Percentiles rank a stretch among this genome's conserved stretches.
These are phyloP conservation scores for Luehdorfia chinensis DNA, from an alignment of 1,140 invertebrate species.

Conservation along the genomic window DNA sequence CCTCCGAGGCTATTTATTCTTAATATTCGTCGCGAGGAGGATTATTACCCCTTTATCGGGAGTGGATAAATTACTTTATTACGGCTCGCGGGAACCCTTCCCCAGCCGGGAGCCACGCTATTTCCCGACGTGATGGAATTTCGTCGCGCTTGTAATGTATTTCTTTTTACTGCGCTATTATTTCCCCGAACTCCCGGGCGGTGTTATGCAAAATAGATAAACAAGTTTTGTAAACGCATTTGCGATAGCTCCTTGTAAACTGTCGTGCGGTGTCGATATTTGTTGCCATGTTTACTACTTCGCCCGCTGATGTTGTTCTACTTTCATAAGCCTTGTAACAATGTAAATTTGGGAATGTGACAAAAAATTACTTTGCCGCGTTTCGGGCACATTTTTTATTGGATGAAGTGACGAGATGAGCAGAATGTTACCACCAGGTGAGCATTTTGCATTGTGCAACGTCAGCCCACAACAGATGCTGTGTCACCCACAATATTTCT, in stretches of 20 bases:
- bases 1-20: neutral
- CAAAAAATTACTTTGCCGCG: too few relatives aligned
- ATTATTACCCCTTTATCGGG: conserved; percentile 12
- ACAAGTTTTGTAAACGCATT: conserved; percentile 15
- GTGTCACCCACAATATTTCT: too few relatives aligned
- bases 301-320: too few relatives aligned
- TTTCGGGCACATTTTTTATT: too few relatives aligned
- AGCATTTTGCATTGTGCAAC: too few relatives aligned
- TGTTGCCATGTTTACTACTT: too few relatives aligned
- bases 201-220: conserved; percentile 16
- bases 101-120: neutral
- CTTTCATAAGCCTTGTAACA: too few relatives aligned
- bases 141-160: conserved; percentile 9
- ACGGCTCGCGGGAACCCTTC: conserved; percentile 2
- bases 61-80: conserved; percentile 16
- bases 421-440: too few relatives aligned
- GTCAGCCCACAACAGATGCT: too few relatives aligned
- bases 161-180: conserved; percentile 13
- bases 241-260: conserved; percentile 2
- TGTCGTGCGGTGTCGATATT: neutral
- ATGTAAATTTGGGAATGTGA: too few relatives aligned
- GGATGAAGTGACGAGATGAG: too few relatives aligned
- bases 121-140: conserved; percentile 15
- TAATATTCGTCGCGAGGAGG: neutral
- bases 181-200: conserved; percentile 11